phyloP scores from a whole-genome alignment of 2,888 invertebrate genomes.

The Eueremaeus valkanovi region DNA sequence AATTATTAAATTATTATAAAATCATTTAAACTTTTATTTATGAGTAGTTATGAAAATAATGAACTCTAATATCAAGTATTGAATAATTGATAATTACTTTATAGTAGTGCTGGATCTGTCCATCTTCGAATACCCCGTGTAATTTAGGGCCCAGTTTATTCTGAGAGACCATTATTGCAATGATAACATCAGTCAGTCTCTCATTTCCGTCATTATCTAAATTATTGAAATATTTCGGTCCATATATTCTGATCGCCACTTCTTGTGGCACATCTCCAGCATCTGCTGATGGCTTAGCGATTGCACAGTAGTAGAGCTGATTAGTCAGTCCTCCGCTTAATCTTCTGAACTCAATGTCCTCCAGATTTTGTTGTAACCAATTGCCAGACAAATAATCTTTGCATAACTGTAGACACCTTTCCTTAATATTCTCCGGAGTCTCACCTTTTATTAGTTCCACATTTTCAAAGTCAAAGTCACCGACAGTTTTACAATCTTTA shows the following conservation, averaged over 20 bases:
- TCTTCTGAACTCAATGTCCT: neutral
- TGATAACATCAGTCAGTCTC: slow-evolving; percentile 11
- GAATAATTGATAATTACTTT: neutral
- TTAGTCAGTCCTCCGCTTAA: neutral
- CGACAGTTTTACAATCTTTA: neutral
- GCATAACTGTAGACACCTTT: slow-evolving; percentile 2
- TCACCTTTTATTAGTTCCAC: neutral
- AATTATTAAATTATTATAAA: neutral
- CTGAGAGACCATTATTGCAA: neutral
- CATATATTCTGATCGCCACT: no score
- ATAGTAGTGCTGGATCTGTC: slow-evolving; percentile 83
- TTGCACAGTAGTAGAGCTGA: slow-evolving; percentile 7
- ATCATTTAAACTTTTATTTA: neutral
- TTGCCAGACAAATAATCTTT: neutral
- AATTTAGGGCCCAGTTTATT: slow-evolving; percentile 74
- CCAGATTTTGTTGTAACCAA: neutral
- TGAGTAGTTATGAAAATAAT: no score
- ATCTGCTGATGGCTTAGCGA: neutral
- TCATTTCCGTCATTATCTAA: neutral
- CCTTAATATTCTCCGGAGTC: neutral
- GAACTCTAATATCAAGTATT: neutral
- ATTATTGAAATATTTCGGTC: neutral
- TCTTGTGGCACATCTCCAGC: no score
- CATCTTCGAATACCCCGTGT: slow-evolving; percentile 91
- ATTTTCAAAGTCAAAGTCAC: neutral